These are phyloP conservation scores for Papilio gigon DNA, from an alignment of 2,888 invertebrate species.

Conservation along the genomic window DNA sequence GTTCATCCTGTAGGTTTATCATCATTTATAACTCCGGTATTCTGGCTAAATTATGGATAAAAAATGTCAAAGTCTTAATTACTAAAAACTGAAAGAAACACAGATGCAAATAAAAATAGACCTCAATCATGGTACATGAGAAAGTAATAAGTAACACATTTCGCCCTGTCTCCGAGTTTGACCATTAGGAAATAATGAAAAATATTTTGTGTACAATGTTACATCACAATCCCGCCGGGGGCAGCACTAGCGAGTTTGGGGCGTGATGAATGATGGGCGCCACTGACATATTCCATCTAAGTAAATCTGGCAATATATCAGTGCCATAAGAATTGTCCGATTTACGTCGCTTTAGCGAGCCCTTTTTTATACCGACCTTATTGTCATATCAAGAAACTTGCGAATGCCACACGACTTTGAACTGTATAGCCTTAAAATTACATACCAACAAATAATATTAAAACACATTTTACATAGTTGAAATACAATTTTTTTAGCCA, in stretches of 20 bases:
- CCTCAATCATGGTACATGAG: no score
- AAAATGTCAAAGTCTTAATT: no score
- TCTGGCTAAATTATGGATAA: no score
- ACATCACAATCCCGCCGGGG: not conserved
- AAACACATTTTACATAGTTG: no score
- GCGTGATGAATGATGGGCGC: slow-evolving; percentile 37
- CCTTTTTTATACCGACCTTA: slow-evolving; percentile 32
- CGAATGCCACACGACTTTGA: not conserved
- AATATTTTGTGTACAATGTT: slow-evolving; percentile 15
- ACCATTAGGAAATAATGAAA: slow-evolving; percentile 22
- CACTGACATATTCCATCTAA: slow-evolving; percentile 41
- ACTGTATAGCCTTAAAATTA: no score
- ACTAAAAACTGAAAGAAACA: no score
- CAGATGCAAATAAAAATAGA: no score
- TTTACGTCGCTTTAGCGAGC: slow-evolving; percentile 33
- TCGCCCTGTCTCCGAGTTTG: not conserved
- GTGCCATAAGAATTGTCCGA: slow-evolving; percentile 39
- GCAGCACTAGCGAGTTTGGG: slow-evolving; percentile 30
- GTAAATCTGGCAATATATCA: slow-evolving; percentile 42
- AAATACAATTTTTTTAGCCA: no score
- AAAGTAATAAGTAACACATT: not conserved
- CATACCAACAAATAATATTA: no score
- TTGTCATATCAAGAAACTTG: slow-evolving; percentile 20
- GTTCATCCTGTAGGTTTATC: no score
- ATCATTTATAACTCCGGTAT: no score